A percentile compares a stretch with the other conserved stretches of the same genome.
Conservation (phyloP, 2,888 invertebrate genomes). For the Philereme vetulata region DNA sequence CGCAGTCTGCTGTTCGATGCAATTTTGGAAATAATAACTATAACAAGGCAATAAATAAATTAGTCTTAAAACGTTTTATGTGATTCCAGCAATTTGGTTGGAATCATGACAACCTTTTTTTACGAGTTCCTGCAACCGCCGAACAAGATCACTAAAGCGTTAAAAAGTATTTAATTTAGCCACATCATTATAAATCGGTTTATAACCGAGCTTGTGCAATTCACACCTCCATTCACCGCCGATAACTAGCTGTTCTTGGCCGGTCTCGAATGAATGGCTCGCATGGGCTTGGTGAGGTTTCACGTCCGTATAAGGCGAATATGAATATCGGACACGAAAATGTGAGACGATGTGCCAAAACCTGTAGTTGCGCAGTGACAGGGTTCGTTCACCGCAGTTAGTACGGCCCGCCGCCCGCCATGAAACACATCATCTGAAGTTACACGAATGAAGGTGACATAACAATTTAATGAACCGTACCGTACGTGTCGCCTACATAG, state of each 20-base stretch:
- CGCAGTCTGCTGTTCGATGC: neutral
- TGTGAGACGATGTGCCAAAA: constrained; percentile 71
- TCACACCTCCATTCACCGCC: constrained; percentile 33
- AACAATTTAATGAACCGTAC: constrained; percentile 56
- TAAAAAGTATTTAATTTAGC: constrained; percentile 22
- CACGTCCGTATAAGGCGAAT: constrained; percentile 58
- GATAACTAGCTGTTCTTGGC: constrained; percentile 24
- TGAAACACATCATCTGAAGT: constrained; percentile 68
- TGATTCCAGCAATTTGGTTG: constrained; percentile 23
- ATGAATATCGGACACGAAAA: constrained; percentile 56
- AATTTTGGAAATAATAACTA: constrained; percentile 4
- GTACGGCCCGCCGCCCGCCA: constrained; percentile 52
- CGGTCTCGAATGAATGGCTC: constrained; percentile 30
- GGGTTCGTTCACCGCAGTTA: constrained; percentile 77
- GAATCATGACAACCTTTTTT: constrained; percentile 23
- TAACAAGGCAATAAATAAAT: constrained; percentile 29
- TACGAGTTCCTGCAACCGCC: constrained; percentile 29
- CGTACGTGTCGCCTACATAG: constrained; percentile 10
- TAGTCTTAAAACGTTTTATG: constrained; percentile 13
- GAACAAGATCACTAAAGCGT: constrained; percentile 25
- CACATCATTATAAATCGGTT: constrained; percentile 27
- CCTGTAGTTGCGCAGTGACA: constrained; percentile 72
- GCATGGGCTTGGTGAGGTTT: constrained; percentile 47
- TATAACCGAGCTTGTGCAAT: constrained; percentile 28
- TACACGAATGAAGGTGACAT: constrained; percentile 58